Evolutionary conservation across 2,888 invertebrate genomes (phyloP), one percentile per base, ranked within the genome.

Genomic region (Chromoteleia sp.): DNA sequence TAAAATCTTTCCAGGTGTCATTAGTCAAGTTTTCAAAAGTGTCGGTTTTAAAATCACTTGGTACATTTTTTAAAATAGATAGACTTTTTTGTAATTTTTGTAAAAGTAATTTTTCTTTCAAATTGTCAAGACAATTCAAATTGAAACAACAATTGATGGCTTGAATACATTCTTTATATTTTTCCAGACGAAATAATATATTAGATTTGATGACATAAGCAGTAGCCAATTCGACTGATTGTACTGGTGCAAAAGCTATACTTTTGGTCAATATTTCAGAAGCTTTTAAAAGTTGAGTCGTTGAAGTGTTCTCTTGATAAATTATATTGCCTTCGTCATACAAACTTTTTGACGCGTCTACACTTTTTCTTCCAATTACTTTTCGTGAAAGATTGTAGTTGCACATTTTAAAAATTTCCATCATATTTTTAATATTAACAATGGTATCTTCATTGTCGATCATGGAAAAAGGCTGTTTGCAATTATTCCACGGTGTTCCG

Each of bases 121-220:
- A 88, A 73, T 93, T 92, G 43, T 93, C 92, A 36, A 96, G 95
- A 91, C 94, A 95, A 81, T 94, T 91, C 19, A 93, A 90, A 50
- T 91, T 88, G 7, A 95, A 92, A 0, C 96, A 94, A 85, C 93
- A 90, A 25, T 94, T 91, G 65, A 97, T 95, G 89, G 97, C 97
- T 85, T 92, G 89, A 39, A 96, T 85, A 87, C 96, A 95, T 87
- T 95, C 94, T 19, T 93, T 89, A 88, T 94, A 95, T 56, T 94
- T 93, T 81, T 94, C 92, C 86, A 95, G 92, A 84, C 94, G 93
- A 83, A 94, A 94, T 61, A 96, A 93, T 4, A 95, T 94, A 21
- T 96, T 96, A 45, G 97, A 96, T 86, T 97, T 94, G 88, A 97
- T 97, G 0, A 95, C 95, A 87, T 95, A 94, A 0, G 95, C 95